Conservation (phyloP, 2,113 vertebrate genomes). For the Gila orcuttii region DNA sequence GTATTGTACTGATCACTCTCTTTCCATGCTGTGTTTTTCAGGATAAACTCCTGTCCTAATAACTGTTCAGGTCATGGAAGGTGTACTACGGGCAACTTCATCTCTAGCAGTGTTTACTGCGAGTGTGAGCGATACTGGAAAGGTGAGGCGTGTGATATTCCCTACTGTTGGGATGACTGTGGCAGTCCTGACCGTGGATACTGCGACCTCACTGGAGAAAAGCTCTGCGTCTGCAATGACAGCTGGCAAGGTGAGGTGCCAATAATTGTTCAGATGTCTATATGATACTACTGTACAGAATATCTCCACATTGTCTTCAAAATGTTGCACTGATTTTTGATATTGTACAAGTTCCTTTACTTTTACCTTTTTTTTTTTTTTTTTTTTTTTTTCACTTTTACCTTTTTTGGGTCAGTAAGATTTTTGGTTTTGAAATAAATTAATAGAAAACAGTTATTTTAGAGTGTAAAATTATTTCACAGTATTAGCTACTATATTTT, state of each 20-base stretch:
- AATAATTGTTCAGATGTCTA: not conserved
- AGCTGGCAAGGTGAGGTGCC: slow-evolving; percentile 91
- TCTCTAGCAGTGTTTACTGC: slow-evolving; percentile 90
- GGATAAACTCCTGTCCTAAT: slow-evolving; percentile 97
- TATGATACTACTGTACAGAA: not conserved
- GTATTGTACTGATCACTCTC: slow-evolving; percentile 1
- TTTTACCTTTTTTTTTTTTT: no score
- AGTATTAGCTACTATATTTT: not conserved
- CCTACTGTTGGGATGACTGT: slow-evolving; percentile 95
- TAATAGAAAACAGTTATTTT: no score
- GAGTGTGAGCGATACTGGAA: slow-evolving; percentile 99
- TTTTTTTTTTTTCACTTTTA: no score
- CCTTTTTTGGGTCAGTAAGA: no score
- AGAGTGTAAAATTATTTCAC: not conserved
- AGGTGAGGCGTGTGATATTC: slow-evolving; percentile 95
- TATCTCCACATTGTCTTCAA: not conserved
- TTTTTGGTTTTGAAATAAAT: no score
- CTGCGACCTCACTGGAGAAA: slow-evolving; percentile 96
- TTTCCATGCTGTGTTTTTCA: slow-evolving; percentile 60
- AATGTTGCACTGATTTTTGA: not conserved
- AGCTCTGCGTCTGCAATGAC: slow-evolving; percentile 96
- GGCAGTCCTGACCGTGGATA: slow-evolving; percentile 96
- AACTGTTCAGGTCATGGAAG: slow-evolving; percentile 98
- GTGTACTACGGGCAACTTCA: slow-evolving; percentile 87
- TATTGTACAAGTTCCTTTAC: not conserved